phyloP scores from a whole-genome alignment of 2,888 invertebrate species.

The Bursaphelenchus okinawaensis region DNA sequence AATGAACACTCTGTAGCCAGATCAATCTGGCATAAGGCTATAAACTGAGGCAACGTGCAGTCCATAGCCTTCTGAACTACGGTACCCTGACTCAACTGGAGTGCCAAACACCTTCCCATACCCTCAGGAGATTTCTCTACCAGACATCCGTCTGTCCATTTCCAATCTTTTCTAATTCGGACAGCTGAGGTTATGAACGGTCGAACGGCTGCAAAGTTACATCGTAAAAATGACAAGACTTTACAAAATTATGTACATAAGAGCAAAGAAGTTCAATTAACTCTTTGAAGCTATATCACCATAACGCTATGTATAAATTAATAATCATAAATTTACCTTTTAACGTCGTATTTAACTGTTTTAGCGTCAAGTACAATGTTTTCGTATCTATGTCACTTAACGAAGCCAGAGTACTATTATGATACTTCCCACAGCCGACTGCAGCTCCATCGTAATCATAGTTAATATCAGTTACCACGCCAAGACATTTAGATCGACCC shows the following conservation, averaged over 20 bases:
- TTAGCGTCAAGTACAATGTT: background rate
- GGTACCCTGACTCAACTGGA: constrained; percentile 9
- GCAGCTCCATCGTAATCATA: background rate
- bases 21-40: constrained; percentile 33
- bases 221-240: too few species aligned
- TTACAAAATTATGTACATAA: too few species aligned
- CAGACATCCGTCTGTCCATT: constrained; percentile 36
- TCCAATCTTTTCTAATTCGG: constrained; percentile 35
- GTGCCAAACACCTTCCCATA: constrained; percentile 28
- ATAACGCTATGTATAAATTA: background rate
- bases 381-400: background rate
- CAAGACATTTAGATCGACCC: background rate
- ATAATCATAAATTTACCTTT: too few species aligned
- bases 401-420: background rate
- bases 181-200: constrained; percentile 38
- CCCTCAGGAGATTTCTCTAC: constrained; percentile 23
- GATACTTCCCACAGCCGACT: background rate
- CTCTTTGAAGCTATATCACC: too few species aligned
- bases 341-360: background rate
- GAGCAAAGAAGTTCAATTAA: too few species aligned
- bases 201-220: background rate
- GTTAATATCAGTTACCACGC: background rate
- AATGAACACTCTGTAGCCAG: constrained; percentile 15
- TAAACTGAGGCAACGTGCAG: constrained; percentile 29
- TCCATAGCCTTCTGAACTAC: constrained; percentile 28